Evolutionary conservation across 1,140 invertebrate genomes (phyloP).

Genomic region (Bombus sylvicola): DNA sequence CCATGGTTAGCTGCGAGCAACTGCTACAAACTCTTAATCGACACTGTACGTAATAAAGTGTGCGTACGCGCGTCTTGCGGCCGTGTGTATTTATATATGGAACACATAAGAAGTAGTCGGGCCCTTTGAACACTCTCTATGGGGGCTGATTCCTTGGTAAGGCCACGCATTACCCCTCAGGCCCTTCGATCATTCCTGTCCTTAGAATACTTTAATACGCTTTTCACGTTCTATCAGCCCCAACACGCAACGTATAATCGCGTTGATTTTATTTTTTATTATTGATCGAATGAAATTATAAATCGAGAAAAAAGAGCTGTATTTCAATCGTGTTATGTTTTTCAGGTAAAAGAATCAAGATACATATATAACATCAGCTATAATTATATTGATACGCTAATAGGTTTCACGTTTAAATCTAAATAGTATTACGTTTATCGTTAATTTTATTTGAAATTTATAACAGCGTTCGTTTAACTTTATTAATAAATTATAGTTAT

Average conservation of each 20-base stretch:
- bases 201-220: constrained; percentile 17
- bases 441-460: neutral
- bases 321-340: neutral
- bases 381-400: neutral
- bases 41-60: constrained; percentile 35
- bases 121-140: constrained; percentile 75
- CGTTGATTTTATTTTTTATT: neutral
- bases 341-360: neutral
- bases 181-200: constrained; percentile 71
- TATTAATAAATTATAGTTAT: neutral
- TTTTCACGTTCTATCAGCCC: neutral
- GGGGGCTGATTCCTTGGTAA: constrained; percentile 78
- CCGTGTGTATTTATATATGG: constrained; percentile 41
- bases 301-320: too few species aligned
- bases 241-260: neutral
- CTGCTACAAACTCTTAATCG: constrained; percentile 8
- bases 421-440: neutral
- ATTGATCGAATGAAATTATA: neutral
- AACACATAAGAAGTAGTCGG: constrained; percentile 59
- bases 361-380: neutral
- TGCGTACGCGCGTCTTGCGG: constrained; percentile 32
- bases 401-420: neutral
- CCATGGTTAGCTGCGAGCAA: neutral
- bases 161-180: constrained; percentile 77
- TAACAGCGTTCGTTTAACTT: neutral